These are phyloP conservation scores for Anticlea derivata DNA, from an alignment of 2,888 invertebrate genomes.

Conservation along the genomic window DNA sequence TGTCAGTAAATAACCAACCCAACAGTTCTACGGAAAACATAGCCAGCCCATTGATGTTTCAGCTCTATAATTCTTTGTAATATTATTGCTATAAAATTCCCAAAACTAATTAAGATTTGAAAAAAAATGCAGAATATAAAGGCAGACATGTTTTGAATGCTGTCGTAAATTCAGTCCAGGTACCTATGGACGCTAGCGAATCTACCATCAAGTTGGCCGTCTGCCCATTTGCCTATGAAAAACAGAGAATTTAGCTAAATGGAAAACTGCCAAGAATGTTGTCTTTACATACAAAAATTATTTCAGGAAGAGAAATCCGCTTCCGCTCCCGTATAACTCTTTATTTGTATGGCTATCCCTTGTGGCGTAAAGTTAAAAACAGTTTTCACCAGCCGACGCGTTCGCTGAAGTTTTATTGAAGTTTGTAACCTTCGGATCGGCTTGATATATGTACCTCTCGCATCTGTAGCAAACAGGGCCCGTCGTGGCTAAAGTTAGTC, in stretches of 20 bases:
- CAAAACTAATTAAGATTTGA: background rate
- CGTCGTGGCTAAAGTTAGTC: constrained; percentile 70
- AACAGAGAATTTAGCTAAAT: constrained; percentile 48
- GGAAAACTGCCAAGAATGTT: constrained; percentile 50
- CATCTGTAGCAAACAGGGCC: constrained; percentile 60
- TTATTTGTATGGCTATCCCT: constrained; percentile 76
- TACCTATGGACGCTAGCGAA: constrained; percentile 23
- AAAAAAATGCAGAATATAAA: background rate
- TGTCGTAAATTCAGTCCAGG: constrained; percentile 20
- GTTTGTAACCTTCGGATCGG: constrained; percentile 66
- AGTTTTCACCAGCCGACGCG: constrained; percentile 66
- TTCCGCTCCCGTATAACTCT: constrained; percentile 64
- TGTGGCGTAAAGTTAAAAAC: constrained; percentile 79
- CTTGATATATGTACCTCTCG: constrained; percentile 75
- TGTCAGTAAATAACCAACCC: too few species aligned
- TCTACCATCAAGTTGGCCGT: constrained; percentile 45
- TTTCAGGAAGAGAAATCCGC: constrained; percentile 60
- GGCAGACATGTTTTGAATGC: constrained; percentile 10
- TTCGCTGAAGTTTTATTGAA: constrained; percentile 66
- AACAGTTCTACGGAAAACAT: too few species aligned
- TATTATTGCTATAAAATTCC: too few species aligned
- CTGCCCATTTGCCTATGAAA: constrained; percentile 46
- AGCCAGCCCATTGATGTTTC: too few species aligned
- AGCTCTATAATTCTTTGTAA: too few species aligned
- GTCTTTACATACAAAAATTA: constrained; percentile 50